Percentiles rank a stretch among this genome's conserved stretches.
These are phyloP conservation scores for Malacoctenus gilli DNA, from an alignment of 2,797 vertebrate genomes.

Conservation along the genomic window DNA sequence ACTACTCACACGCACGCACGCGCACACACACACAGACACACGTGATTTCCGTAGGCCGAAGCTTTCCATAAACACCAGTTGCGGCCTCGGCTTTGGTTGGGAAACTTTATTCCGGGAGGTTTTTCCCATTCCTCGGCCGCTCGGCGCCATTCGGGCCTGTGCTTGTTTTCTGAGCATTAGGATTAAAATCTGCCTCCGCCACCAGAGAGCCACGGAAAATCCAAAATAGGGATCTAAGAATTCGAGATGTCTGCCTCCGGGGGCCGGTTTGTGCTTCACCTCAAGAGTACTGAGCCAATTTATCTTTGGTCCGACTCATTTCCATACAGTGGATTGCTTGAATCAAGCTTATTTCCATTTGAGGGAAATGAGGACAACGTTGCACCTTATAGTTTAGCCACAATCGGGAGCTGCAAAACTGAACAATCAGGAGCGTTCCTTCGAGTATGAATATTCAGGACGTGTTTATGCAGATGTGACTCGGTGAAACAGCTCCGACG, in stretches of 20 bases:
- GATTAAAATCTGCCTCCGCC: slow-evolving; percentile 55
- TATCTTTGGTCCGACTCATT: slow-evolving; percentile 33
- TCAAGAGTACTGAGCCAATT: slow-evolving; percentile 53
- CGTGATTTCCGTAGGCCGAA: slow-evolving; percentile 26
- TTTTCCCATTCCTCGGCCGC: slow-evolving; percentile 57
- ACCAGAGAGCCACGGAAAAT: slow-evolving; percentile 45
- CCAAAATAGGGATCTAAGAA: slow-evolving; percentile 56
- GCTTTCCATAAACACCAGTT: slow-evolving; percentile 21
- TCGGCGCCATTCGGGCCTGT: slow-evolving; percentile 40
- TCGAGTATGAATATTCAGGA: slow-evolving; percentile 59
- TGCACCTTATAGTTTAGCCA: slow-evolving; percentile 35
- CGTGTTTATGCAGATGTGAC: slow-evolving; percentile 56
- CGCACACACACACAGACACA: slow-evolving; percentile 13
- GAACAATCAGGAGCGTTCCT: slow-evolving; percentile 21
- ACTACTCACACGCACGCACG: no score
- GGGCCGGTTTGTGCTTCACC: slow-evolving; percentile 49
- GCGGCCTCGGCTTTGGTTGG: slow-evolving; percentile 31
- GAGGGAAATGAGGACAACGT: slow-evolving; percentile 41
- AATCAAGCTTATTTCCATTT: slow-evolving; percentile 31
- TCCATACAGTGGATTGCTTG: slow-evolving; percentile 30
- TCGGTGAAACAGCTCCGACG: slow-evolving; percentile 46
- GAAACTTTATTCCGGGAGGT: slow-evolving; percentile 37
- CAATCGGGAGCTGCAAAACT: slow-evolving; percentile 12
- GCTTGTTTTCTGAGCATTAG: slow-evolving; percentile 53
- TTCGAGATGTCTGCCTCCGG: slow-evolving; percentile 43